Percentiles rank a stretch among this genome's conserved stretches.
These are phyloP conservation scores for Branchellion lobata DNA, from an alignment of 2,888 invertebrate genomes.

Conservation along the genomic window DNA sequence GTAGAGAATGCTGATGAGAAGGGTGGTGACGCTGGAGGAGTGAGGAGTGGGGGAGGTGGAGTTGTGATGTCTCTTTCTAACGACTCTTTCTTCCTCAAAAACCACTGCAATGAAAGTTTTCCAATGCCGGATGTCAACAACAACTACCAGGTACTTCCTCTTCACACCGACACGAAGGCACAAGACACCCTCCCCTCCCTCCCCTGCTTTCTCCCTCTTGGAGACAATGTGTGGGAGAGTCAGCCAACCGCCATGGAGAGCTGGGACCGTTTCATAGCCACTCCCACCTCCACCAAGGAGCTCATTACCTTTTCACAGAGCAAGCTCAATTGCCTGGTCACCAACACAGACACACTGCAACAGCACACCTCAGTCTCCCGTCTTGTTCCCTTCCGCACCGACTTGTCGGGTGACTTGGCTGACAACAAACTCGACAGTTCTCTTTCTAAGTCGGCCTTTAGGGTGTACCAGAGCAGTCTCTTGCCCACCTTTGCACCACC, in stretches of 20 bases:
- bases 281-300: not conserved
- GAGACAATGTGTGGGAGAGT: not conserved
- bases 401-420: not conserved
- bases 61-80: too few species aligned
- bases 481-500: too few species aligned
- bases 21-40: too few species aligned
- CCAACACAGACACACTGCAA: not conserved
- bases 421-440: too few species aligned
- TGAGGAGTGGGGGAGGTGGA: too few species aligned
- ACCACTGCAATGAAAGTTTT: too few species aligned
- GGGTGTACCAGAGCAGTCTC: too few species aligned
- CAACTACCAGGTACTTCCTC: not conserved
- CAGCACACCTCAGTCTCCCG: not conserved
- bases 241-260: not conserved
- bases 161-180: not conserved
- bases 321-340: not conserved
- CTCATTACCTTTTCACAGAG: not conserved
- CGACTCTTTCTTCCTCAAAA: too few species aligned
- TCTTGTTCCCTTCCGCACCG: not conserved
- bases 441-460: too few species aligned
- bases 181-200: not conserved
- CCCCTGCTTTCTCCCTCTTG: not conserved
- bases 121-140: not conserved
- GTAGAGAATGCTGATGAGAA: too few species aligned
- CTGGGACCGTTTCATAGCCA: conserved; percentile 6